Evolutionary conservation across 2,113 vertebrate genomes (phyloP).

Genomic region (Alaudala cheleensis): DNA sequence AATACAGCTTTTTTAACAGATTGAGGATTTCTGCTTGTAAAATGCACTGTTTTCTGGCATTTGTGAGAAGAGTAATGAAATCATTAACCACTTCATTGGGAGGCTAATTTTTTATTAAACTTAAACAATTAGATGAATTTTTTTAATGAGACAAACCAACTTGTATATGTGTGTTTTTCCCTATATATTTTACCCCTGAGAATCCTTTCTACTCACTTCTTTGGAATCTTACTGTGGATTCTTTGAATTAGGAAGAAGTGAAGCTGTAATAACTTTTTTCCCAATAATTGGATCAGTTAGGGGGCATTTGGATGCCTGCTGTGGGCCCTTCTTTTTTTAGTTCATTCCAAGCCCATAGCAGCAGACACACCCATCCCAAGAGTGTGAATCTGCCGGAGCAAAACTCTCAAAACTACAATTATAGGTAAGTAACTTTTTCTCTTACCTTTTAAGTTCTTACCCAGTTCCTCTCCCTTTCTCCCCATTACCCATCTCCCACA

Average conservation of each 20-base stretch:
- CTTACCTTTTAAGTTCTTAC: conserved; percentile 18
- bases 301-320: conserved; percentile 47
- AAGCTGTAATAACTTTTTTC: conserved; percentile 28
- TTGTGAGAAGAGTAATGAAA: not conserved
- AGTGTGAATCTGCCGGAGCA: conserved; percentile 66
- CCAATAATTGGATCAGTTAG: conserved; percentile 42
- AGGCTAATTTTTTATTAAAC: not conserved
- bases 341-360: conserved; percentile 42
- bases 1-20: not conserved
- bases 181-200: not conserved
- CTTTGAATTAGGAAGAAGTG: conserved; percentile 21
- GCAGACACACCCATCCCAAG: conserved; percentile 61
- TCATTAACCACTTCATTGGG: not conserved
- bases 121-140: not conserved
- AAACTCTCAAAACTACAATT: conserved; percentile 58
- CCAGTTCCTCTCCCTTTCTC: not conserved
- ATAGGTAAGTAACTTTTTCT: conserved; percentile 66
- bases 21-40: not conserved
- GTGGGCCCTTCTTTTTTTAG: conserved; percentile 34
- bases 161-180: not conserved
- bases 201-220: not conserved
- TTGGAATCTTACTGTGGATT: conserved; percentile 33
- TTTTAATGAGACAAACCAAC: not conserved
- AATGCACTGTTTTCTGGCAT: not conserved
- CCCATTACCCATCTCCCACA: not conserved